Conservation (phyloP, 2,113 vertebrate genomes). For the Chaetodon auriga region DNA sequence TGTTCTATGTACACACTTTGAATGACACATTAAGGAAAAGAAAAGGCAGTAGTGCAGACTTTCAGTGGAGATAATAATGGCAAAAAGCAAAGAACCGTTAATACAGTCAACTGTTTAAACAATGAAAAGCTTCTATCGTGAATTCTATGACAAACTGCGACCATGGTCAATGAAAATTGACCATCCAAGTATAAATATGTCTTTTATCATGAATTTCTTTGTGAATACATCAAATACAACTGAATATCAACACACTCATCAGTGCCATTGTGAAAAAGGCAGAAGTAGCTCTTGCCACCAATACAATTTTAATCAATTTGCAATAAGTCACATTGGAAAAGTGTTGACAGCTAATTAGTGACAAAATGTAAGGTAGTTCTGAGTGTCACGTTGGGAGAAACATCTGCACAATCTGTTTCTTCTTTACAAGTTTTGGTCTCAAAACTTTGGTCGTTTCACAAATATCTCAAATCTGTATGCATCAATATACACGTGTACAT, state of each 20-base stretch:
- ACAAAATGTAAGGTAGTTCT: slow-evolving; percentile 62
- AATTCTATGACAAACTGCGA: slow-evolving; percentile 38
- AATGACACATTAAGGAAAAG: slow-evolving; percentile 48
- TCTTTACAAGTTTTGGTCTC: slow-evolving; percentile 75
- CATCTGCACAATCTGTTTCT: slow-evolving; percentile 50
- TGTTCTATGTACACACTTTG: slow-evolving; percentile 54
- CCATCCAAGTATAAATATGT: slow-evolving; percentile 54
- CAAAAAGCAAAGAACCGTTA: slow-evolving; percentile 48
- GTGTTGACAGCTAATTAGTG: slow-evolving; percentile 3
- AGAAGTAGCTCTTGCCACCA: slow-evolving; percentile 35
- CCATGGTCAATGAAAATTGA: slow-evolving; percentile 57
- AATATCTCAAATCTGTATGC: slow-evolving; percentile 37
- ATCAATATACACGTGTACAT: slow-evolving; percentile 28
- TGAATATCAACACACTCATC: slow-evolving; percentile 25
- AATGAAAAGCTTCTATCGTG: slow-evolving; percentile 39
- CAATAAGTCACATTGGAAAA: slow-evolving; percentile 9
- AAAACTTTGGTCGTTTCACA: slow-evolving; percentile 80
- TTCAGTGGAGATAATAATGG: slow-evolving; percentile 72
- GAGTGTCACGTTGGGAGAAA: slow-evolving; percentile 71
- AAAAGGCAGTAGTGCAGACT: slow-evolving; percentile 68
- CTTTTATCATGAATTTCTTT: slow-evolving; percentile 16
- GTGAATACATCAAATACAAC: slow-evolving; percentile 4
- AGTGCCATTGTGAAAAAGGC: slow-evolving; percentile 50
- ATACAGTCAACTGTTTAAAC: slow-evolving; percentile 56
- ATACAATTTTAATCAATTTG: slow-evolving; percentile 4